These are phyloP conservation scores for Metallyticus violacea DNA, from an alignment of 2,888 invertebrate genomes.

Conservation along the genomic window DNA sequence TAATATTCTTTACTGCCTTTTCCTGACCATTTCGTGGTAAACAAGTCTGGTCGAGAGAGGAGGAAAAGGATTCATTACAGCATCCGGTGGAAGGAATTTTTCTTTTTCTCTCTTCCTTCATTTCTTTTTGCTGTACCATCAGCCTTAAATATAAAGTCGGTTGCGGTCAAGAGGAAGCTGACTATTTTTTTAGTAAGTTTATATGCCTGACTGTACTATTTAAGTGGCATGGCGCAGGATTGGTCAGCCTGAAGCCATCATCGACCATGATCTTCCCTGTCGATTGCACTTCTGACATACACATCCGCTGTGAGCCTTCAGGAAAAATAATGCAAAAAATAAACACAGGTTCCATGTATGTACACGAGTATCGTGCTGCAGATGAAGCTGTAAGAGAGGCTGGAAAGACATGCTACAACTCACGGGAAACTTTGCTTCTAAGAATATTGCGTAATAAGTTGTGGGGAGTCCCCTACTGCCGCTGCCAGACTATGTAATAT, in stretches of 20 bases:
- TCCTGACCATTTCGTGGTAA: not conserved
- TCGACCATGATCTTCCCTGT: conserved; percentile 1
- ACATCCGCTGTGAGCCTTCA: not conserved
- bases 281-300: not conserved
- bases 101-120: not conserved
- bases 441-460: not conserved
- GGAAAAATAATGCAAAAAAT: not conserved
- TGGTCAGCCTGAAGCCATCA: not conserved
- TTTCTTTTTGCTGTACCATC: not conserved
- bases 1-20: not conserved
- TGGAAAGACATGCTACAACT: not conserved
- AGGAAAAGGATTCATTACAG: not conserved
- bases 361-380: not conserved
- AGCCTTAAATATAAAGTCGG: not conserved
- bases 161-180: not conserved
- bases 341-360: too few relatives aligned
- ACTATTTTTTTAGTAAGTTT: not conserved
- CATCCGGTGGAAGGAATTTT: conserved; percentile 4
- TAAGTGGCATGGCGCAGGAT: not conserved
- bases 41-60: not conserved
- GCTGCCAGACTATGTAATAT: too few relatives aligned
- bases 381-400: too few relatives aligned
- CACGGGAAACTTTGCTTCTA: not conserved
- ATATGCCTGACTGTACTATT: not conserved
- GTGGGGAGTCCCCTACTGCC: not conserved